A percentile compares a stretch with the other conserved stretches of the same genome.
Evolutionary conservation across 2,797 vertebrate genomes (phyloP).

Genomic region (Acrossocheilus fasciatus): DNA sequence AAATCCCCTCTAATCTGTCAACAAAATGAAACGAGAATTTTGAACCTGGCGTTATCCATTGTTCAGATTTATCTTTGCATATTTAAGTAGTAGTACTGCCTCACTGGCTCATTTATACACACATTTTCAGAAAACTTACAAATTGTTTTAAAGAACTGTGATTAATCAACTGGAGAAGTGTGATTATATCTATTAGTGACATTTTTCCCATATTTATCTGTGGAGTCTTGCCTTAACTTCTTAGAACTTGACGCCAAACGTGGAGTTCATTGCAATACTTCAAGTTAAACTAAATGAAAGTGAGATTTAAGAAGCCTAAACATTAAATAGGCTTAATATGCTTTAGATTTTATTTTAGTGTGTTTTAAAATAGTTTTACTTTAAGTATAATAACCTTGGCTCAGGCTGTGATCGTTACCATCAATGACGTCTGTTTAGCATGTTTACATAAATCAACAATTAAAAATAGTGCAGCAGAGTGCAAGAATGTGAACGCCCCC

Average conservation of each 20-base stretch:
- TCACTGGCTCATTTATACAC: not conserved
- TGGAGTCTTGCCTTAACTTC: not conserved
- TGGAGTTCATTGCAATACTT: not conserved
- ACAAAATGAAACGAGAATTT: not conserved
- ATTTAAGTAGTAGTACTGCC: not conserved
- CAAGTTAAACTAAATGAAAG: not conserved
- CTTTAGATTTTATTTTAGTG: not conserved
- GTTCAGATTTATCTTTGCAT: not conserved
- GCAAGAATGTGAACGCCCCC: slow-evolving; percentile 46
- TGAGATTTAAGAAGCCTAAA: not conserved
- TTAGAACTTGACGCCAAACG: not conserved
- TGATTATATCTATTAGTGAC: not conserved
- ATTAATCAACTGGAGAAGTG: not conserved
- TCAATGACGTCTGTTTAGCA: not conserved
- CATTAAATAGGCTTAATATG: not conserved
- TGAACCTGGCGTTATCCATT: not conserved
- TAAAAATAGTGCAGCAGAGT: not conserved
- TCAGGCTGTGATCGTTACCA: not conserved
- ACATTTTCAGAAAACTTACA: not conserved
- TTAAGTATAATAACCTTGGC: not conserved
- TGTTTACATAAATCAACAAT: slow-evolving; percentile 27
- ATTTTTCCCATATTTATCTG: no score
- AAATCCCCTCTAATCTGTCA: not conserved
- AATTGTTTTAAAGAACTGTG: no score
- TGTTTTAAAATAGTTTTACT: not conserved